Evolutionary conservation across 2,797 vertebrate species (phyloP).

Genomic region (Otolemur crassicaudatus): DNA sequence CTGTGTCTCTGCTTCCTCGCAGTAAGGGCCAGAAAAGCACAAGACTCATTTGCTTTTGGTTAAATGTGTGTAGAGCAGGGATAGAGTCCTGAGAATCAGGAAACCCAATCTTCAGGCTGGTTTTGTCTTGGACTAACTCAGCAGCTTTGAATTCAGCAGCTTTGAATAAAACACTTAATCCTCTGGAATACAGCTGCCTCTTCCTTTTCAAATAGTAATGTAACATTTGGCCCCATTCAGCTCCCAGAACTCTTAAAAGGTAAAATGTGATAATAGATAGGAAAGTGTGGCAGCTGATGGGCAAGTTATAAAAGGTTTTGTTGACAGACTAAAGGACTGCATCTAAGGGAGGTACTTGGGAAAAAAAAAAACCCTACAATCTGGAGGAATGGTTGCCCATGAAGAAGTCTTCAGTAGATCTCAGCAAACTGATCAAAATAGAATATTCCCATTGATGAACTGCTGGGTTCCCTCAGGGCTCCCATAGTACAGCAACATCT

Average conservation of each 20-base stretch:
- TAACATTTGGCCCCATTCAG: neutral
- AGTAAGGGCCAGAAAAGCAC: neutral
- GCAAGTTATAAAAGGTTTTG: neutral
- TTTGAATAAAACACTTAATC: neutral
- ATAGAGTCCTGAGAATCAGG: neutral
- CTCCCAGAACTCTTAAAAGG: neutral
- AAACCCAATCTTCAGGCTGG: constrained; percentile 10
- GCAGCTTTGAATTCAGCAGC: neutral
- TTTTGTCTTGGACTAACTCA: constrained; percentile 43
- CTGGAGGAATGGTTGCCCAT: constrained; percentile 61
- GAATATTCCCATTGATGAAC: constrained; percentile 75
- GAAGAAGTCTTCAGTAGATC: constrained; percentile 68
- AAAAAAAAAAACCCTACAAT: neutral
- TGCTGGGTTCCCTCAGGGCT: neutral
- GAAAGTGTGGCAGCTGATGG: neutral
- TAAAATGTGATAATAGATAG: neutral
- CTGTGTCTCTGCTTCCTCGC: neutral
- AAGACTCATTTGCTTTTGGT: neutral
- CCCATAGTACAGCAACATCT: neutral
- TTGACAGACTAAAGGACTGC: neutral
- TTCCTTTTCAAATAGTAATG: constrained; percentile 16
- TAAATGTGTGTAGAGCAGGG: neutral
- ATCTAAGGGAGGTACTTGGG: neutral
- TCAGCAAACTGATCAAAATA: constrained; percentile 81
- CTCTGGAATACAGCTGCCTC: neutral